phyloP scores from a whole-genome alignment of 2,113 vertebrate species.

The Nycticryphes semicollaris region DNA sequence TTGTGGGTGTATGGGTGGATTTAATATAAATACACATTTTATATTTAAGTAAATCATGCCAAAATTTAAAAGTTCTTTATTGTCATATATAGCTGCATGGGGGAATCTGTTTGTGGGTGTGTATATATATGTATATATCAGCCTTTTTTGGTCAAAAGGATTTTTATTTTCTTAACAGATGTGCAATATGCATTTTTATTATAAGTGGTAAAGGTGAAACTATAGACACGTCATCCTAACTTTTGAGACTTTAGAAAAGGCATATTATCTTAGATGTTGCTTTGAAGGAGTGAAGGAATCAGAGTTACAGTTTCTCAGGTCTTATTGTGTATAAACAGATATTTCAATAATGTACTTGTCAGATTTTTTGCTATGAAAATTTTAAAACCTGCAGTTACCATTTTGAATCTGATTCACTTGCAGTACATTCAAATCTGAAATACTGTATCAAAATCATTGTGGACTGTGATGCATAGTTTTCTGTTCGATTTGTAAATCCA shows the following conservation, averaged over 20 bases:
- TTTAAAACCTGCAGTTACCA: fast-evolving
- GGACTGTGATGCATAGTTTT: not conserved
- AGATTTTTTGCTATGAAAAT: not conserved
- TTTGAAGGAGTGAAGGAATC: not conserved
- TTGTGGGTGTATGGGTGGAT: not conserved
- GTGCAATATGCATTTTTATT: not conserved
- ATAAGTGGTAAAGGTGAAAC: not conserved
- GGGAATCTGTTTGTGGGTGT: not conserved
- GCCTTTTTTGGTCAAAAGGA: not conserved
- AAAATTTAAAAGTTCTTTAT: not conserved
- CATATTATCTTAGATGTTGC: not conserved
- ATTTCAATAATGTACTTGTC: not conserved
- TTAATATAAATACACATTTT: not conserved
- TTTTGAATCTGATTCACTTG: not conserved
- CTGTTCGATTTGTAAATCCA: not conserved
- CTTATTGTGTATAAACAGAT: not conserved
- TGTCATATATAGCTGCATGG: not conserved
- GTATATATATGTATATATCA: not conserved
- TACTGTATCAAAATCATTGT: not conserved
- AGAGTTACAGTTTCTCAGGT: not conserved
- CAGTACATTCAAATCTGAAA: not conserved
- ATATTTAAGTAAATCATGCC: not conserved
- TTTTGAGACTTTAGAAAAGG: not conserved
- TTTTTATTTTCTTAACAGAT: not conserved
- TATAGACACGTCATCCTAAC: not conserved